Base-by-base conservation (phyloP, 2,797 vertebrate genomes). In the Pangasius larnaudii region DNA sequence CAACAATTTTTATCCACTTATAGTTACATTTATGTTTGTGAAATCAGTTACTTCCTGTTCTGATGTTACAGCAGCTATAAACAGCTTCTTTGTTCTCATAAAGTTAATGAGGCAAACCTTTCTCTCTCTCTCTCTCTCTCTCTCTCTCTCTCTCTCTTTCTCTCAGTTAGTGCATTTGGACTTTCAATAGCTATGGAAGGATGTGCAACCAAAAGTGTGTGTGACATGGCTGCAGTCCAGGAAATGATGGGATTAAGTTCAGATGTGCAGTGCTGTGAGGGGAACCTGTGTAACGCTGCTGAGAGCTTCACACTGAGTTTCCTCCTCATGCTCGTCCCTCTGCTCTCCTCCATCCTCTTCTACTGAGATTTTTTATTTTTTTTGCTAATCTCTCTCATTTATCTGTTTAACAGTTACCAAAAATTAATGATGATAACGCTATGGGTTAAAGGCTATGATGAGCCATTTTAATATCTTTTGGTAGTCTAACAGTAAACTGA, bases 71-170 rank as follows among this genome's bases (percentile, higher is more conserved):
- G 71, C 42, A 46, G 71, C 39, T 13, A 13, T 74, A 46, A 74
- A 74, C 39, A 27, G 7, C 10, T 7, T 63, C n/a, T n/a, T 63
- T 63, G 61, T 11, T 63, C 27, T 63, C 61, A 63, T 59, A 59
- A 59, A 59, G 19, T 24, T 65, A 65, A 63, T 67, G 61, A 65
- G 22, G 61, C 11, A 36, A 39, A 71, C 5, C 9, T 13, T 27
- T n/a, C 61, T n/a, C 61, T n/a, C 27, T 65, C 63, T 65, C 67
- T 71, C 67, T 67, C 18, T 71, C 18, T 42, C 24, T 75, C 42
- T 75, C 72, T 74, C 39, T 74, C 24, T 72, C 69, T 75, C 42
- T 75, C 69, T 74, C 71, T 75, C 46, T 79, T 16, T 79, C 49
- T 78, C n/a, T 78, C 78, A 58, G 78, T 24, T 36, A 46, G 19